Evolutionary conservation across 2,797 vertebrate species (phyloP).

Genomic region (Cheracebus regulus): DNA sequence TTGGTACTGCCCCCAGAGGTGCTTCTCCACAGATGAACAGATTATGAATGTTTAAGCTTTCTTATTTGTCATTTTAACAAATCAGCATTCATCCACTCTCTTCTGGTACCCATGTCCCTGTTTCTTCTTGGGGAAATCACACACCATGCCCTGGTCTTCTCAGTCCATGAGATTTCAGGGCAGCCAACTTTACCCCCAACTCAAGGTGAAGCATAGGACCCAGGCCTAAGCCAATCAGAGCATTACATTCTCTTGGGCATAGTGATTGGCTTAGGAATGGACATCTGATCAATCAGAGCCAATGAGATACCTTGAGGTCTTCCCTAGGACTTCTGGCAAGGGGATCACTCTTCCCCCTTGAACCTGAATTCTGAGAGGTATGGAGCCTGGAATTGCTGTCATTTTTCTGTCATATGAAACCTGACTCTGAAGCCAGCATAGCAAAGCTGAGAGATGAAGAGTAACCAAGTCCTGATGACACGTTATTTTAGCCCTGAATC

Average conservation of each 20-base stretch:
- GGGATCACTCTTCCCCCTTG: neutral
- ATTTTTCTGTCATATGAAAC: neutral
- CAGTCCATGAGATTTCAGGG: neutral
- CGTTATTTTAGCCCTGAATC: constrained; percentile 2
- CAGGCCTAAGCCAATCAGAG: neutral
- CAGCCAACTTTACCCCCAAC: neutral
- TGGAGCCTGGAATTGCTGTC: neutral
- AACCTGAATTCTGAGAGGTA: neutral
- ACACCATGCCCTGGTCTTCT: neutral
- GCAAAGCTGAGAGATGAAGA: neutral
- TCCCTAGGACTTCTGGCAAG: neutral
- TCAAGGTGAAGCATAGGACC: neutral
- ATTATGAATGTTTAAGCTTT: neutral
- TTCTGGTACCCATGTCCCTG: neutral
- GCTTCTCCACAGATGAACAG: neutral
- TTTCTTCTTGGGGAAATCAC: neutral
- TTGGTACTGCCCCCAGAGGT: neutral
- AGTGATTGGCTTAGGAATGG: neutral
- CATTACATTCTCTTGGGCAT: neutral
- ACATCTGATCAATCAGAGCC: neutral
- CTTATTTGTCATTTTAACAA: neutral
- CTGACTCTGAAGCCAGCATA: neutral
- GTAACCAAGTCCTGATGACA: neutral
- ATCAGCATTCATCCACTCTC: neutral
- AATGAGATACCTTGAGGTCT: neutral